Conservation (phyloP, 2,888 invertebrate species). For the Ophion costatus region DNA sequence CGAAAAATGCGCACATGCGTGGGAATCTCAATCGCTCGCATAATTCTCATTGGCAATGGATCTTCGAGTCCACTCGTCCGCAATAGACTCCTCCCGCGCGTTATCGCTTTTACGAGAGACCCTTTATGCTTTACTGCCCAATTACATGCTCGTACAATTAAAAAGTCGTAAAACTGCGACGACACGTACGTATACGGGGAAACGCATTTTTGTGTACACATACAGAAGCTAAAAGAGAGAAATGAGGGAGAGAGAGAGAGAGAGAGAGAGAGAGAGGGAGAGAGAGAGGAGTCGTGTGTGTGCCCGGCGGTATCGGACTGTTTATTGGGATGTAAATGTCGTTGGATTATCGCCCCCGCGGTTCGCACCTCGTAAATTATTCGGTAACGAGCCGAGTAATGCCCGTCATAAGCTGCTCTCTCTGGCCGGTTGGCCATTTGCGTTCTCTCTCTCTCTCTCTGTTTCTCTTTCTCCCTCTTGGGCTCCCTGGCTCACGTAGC, state of each 20-base stretch:
- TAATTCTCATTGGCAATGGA: constrained; percentile 16
- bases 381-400: constrained; percentile 83
- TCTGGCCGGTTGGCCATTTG: constrained; percentile 77
- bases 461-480: constrained; percentile 49
- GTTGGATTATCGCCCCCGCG: constrained; percentile 83
- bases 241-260: constrained; percentile 6
- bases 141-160: constrained; percentile 81
- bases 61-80: constrained; percentile 45
- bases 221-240: background rate
- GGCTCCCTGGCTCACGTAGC: constrained; percentile 45
- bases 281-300: constrained; percentile 56
- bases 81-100: constrained; percentile 67
- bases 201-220: constrained; percentile 4
- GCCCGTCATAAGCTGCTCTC: constrained; percentile 82
- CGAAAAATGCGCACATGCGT: background rate
- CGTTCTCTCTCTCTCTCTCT: constrained; percentile 65
- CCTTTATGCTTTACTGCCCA: constrained; percentile 79
- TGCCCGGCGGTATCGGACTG: constrained; percentile 75
- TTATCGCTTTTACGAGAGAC: constrained; percentile 79
- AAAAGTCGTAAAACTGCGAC: constrained; percentile 81
- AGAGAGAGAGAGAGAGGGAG: constrained; percentile 18
- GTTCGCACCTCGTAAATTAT: constrained; percentile 84
- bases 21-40: background rate
- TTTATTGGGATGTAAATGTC: constrained; percentile 84
- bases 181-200: constrained; percentile 19